Base-by-base conservation (phyloP, 1,140 invertebrate genomes). In the Dinoponera quadriceps region DNA sequence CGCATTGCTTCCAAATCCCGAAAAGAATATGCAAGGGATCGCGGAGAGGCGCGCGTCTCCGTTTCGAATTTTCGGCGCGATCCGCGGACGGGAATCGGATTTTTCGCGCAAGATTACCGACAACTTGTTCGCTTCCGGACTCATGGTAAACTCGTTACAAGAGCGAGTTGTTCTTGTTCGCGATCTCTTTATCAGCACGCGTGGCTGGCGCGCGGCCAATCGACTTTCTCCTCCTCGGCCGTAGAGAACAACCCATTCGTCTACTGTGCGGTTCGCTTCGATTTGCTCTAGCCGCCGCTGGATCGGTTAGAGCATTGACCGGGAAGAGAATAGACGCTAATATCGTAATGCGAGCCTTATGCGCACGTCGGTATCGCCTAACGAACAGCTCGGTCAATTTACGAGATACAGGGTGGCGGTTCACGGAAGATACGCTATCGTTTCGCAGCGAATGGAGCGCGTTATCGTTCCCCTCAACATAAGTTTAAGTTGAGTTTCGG, bases 121-220 rank as follows among this genome's bases (percentile, higher is more conserved):
- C 74, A 69, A 78, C 75, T 69, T 69, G 29, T 68, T 78, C 72
- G 38, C n/a, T 49, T 63, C 14, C 22, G 14, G 27, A n/a, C 27
- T 29, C 16, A 14, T 9, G 29, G 29, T 4, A 38, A 51, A 49
- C 25, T 55, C 74, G 74, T 54, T 27, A 87, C 90, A 88, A 85
- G 91, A 91, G 88, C 84, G 89, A 44, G 38, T 91, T 88, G 91
- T 90, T 92, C 90, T 82, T 82, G 63, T 82, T 83, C 62, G 85
- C 91, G 91, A 93, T 93, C 90, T 92, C 90, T 92, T 93, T 93
- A 93, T 92, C 91, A 88, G 91, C 91, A 84, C 87, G 88, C 87
- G 88, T 91, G 88, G 84, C 84, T 92, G 91, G 91, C 91, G 59
- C n/a, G 16, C 38, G 83, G 86, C 92, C 92, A 92, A 90, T 88